Base-by-base conservation (phyloP, 2,113 vertebrate species). In the Bolborhynchus lineola region DNA sequence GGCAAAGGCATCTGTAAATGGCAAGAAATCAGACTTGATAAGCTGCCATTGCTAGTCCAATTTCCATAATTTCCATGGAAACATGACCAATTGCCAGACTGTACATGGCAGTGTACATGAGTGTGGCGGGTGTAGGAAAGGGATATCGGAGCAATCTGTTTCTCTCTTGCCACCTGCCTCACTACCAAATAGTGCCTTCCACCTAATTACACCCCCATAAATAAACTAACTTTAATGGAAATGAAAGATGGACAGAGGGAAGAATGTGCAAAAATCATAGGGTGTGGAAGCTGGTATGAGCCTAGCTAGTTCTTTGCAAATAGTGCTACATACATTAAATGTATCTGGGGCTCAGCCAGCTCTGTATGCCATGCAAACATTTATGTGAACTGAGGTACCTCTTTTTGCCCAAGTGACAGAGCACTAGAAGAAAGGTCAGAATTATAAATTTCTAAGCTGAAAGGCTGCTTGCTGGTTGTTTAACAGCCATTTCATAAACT, bases 1-100 rank as follows among this genome's bases (percentile, higher is more conserved):
- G 59, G 41, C 67, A 85, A 52, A 76, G 31, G 18, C n/a, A 50
- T 46, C 52, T 80, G n/a, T 74, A 79, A 85, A 77, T 74, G 68
- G 52, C 50, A 81, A 63, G 82, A 91, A 93, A 71, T 82, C 46
- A 74, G 46, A 55, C 33, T 60, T 65, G 13, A 70, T 74, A 82
- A 80, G 50, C 37, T 87, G 70, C 35, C 91, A 52, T 31, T 64
- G 10, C 63, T 74, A 42, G 35, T 62, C 63, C 42, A 59, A 69
- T 67, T 95, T 93, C 62, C 75, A 86, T 87, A 69, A 95, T 95
- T 95, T 90, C 94, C 88, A 90, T 86, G 90, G 93, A 95, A 96
- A 96, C 87, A 46, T 92, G 49, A 85, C 53, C 55, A 59, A 44
- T 21, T 69, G 57, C 64, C 70, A 88, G 86, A 53, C 28, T 63